These are phyloP conservation scores for Drosophila infuscata DNA, from an alignment of 2,888 invertebrate genomes.

Conservation along the genomic window DNA sequence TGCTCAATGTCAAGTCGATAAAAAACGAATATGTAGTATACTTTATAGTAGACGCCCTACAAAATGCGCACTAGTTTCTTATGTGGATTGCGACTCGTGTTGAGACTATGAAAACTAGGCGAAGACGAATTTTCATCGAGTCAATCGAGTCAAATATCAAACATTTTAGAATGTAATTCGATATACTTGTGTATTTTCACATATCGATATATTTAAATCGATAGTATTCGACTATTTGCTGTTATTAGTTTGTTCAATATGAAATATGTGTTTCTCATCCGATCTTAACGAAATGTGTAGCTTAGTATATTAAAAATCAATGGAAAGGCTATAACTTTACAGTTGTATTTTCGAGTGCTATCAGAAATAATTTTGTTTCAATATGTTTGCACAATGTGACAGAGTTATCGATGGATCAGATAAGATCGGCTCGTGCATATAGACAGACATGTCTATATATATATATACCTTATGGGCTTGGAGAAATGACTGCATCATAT, in stretches of 20 bases:
- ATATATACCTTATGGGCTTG: too few species aligned
- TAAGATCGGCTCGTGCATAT: neutral
- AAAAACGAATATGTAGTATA: constrained; percentile 7
- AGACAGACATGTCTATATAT: neutral
- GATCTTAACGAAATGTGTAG: neutral
- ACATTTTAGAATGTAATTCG: neutral
- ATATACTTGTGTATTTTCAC: neutral
- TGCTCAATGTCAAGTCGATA: constrained; percentile 36
- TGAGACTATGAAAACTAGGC: neutral
- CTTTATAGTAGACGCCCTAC: constrained; percentile 7
- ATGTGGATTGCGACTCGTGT: neutral
- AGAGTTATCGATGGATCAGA: neutral
- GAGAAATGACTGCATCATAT: too few species aligned
- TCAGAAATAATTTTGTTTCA: neutral
- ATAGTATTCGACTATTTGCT: neutral
- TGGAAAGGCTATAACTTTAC: neutral
- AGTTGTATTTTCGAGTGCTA: neutral
- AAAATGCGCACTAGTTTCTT: constrained; percentile 36
- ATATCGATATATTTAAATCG: neutral
- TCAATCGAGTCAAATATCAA: neutral
- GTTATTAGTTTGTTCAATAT: neutral
- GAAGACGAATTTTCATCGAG: neutral
- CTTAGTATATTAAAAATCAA: neutral
- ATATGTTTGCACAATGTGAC: neutral
- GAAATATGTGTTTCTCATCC: neutral